Percentiles rank a stretch among this genome's conserved stretches.
Evolutionary conservation across 2,797 vertebrate genomes (phyloP).

Genomic region (Mareca penelope): DNA sequence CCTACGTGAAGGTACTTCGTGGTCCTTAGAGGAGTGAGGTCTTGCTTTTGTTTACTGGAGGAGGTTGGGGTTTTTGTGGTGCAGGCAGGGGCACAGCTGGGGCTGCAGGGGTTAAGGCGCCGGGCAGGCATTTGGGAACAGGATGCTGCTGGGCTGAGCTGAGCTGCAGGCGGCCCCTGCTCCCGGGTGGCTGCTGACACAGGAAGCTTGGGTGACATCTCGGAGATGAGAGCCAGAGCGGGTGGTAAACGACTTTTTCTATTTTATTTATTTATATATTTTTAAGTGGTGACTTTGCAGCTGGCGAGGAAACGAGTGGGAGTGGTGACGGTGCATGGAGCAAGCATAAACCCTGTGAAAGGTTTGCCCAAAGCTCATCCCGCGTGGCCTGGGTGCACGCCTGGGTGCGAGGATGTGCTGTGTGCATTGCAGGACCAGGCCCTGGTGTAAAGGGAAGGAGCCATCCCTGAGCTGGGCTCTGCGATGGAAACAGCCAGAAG

Average conservation of each 20-base stretch:
- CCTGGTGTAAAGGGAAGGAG: neutral
- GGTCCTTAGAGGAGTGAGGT: neutral
- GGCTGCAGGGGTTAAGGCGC: constrained; percentile 16
- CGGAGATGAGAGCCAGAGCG: accelerated
- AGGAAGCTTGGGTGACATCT: constrained; percentile 30
- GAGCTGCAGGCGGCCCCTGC: constrained; percentile 12
- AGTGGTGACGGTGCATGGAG: neutral
- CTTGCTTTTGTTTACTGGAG: accelerated
- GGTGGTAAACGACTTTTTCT: neutral
- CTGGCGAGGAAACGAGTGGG: neutral
- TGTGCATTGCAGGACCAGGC: neutral
- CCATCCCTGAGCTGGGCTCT: too few species aligned
- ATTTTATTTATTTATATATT: neutral
- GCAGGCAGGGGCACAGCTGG: neutral
- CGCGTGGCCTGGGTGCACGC: too few species aligned
- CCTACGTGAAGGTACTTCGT: accelerated
- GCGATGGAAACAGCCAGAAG: neutral
- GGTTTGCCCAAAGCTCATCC: neutral
- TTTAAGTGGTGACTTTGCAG: neutral
- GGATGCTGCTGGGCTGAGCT: constrained; percentile 36
- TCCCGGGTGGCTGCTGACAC: constrained; percentile 55
- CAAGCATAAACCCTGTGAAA: neutral
- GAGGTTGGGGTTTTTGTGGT: neutral
- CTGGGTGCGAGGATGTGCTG: accelerated
- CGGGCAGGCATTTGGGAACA: neutral